Evolutionary conservation across 2,113 vertebrate genomes (phyloP), one percentile per base, ranked within the genome.

Genomic region (Chaetodon auriga): DNA sequence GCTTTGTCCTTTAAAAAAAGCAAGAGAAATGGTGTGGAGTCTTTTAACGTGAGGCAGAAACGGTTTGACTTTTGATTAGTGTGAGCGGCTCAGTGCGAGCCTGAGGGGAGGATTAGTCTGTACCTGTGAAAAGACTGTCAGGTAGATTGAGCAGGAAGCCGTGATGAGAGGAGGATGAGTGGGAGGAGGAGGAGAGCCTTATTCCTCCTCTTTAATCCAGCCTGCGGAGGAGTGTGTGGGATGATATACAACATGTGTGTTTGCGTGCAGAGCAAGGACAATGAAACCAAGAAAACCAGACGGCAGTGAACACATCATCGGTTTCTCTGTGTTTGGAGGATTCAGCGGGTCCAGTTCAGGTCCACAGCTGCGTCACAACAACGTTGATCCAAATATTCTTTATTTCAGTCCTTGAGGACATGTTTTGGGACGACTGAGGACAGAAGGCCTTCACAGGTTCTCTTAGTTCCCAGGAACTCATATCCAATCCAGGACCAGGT

Each of bases 61-160:
- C 16, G 19, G 43, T 68, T 49, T 61, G 64, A 77, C 53, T 57
- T 13, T 15, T 46, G 65, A 78, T 78, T 46, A 78, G 63, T 11
- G 63, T 3, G 75, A 78, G 64, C 46, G n/a, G 78, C 68, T 80
- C 68, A 71, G 68, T 1, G 21, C 4, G 53, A 48, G 57, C 51
- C 63, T 25, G 11, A 5, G 68, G 69, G 3, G 49, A 15, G 68
- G 78, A 73, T 81, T 81, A 81, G 43, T 58, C 23, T 9, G 68
- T 65, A 81, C 78, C 78, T 81, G 78, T 73, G 51, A 66, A 74
- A 60, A 58, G 78, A 38, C 61, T 81, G 78, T 55, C 69, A 73
- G 78, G 69, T 80, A 80, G 77, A 79, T 70, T 79, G 55, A 79
- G 23, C 55, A 62, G 66, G 66, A 79, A 63, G 23, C 66, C 43